These are phyloP conservation scores for Zoanthus sociatus DNA, from an alignment of 92 coral and sea anemone genomes.

Conservation along the genomic window DNA sequence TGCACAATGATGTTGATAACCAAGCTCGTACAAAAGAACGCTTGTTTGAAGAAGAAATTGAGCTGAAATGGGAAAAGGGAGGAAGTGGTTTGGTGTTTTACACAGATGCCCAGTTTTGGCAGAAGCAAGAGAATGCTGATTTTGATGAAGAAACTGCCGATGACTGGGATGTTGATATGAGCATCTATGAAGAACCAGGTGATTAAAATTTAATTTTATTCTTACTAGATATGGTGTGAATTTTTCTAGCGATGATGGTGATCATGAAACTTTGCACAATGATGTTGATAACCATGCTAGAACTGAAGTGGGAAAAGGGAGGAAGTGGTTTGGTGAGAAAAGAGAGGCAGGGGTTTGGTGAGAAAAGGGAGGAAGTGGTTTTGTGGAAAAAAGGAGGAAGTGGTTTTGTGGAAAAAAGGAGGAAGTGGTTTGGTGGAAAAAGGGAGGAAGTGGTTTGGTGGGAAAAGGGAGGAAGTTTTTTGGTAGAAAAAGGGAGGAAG, in stretches of 20 bases:
- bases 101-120: slow-evolving; percentile 99
- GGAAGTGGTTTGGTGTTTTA: slow-evolving; percentile 99
- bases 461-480: too few relatives aligned
- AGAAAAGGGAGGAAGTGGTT: too few relatives aligned
- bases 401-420: too few relatives aligned
- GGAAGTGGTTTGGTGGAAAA: too few relatives aligned
- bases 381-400: too few relatives aligned
- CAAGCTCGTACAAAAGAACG: slow-evolving; percentile 97
- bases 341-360: too few relatives aligned
- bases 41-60: slow-evolving; percentile 93
- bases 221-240: not conserved
- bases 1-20: slow-evolving; percentile 93
- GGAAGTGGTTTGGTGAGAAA: too few relatives aligned
- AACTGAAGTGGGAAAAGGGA: slow-evolving; percentile 6
- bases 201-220: not conserved
- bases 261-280: slow-evolving; percentile 38
- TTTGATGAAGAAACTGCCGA: slow-evolving; percentile 98
- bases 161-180: slow-evolving; percentile 99
- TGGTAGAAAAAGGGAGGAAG: too few relatives aligned
- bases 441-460: too few relatives aligned
- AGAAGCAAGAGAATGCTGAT: slow-evolving; percentile 89
- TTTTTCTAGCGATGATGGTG: not conserved
- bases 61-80: slow-evolving; percentile 99
- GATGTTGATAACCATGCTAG: slow-evolving; percentile 96
- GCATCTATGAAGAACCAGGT: slow-evolving; percentile 96